Evolutionary conservation across 2,113 vertebrate species (phyloP).

Genomic region (Scomber japonicus): DNA sequence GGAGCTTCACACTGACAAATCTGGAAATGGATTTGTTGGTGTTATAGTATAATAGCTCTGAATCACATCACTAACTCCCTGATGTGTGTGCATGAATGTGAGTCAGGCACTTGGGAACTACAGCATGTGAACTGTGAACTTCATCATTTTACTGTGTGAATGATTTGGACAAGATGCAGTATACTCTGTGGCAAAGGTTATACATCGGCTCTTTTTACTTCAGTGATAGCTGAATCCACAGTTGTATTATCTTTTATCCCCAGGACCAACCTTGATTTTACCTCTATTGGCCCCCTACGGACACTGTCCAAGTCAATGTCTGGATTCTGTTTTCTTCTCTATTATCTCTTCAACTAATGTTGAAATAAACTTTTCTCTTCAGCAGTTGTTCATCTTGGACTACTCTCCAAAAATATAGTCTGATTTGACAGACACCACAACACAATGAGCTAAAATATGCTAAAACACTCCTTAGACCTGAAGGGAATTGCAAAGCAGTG

Average conservation of each 20-base stretch:
- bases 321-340: neutral
- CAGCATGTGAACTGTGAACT: conserved; percentile 21
- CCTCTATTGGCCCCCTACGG: neutral
- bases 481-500: neutral
- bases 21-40: conserved; percentile 64
- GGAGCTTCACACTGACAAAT: conserved; percentile 57
- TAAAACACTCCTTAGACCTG: no score
- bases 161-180: conserved; percentile 21
- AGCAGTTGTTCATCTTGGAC: neutral
- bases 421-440: neutral
- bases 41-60: conserved; percentile 39
- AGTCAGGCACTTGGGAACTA: conserved; percentile 20
- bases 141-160: conserved; percentile 19
- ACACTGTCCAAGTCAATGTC: neutral
- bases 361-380: neutral
- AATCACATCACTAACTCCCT: conserved; percentile 43
- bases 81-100: conserved; percentile 44
- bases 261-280: neutral
- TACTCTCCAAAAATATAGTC: neutral
- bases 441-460: no score
- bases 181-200: neutral
- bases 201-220: neutral
- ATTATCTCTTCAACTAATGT: neutral
- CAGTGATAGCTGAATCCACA: neutral
- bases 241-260: neutral